A percentile compares a stretch with the other conserved stretches of the same genome.
Conservation (phyloP, 2,888 invertebrate genomes). For the Pasiphila rectangulata region DNA sequence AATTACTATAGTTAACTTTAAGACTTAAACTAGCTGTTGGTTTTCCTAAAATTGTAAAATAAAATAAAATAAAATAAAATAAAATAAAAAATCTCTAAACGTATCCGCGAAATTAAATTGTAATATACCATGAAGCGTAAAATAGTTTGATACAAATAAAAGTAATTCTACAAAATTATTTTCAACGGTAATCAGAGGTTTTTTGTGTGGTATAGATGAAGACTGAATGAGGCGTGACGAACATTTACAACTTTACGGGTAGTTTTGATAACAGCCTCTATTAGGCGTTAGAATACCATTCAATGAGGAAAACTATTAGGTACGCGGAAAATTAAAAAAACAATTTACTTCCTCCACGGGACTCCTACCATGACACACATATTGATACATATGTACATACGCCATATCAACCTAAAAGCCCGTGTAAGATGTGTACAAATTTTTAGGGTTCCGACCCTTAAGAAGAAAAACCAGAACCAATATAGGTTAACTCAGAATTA, state of each 20-base stretch:
- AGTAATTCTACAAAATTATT: constrained; percentile 27
- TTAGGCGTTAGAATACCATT: not conserved
- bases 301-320: too few species aligned
- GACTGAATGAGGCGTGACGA: constrained; percentile 14
- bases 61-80: constrained; percentile 11
- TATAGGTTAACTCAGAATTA: too few species aligned
- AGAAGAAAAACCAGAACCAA: too few species aligned
- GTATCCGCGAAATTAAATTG: constrained; percentile 28
- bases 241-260: constrained; percentile 15
- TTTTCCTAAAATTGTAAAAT: constrained; percentile 14
- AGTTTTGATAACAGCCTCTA: constrained; percentile 6
- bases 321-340: too few species aligned
- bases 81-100: constrained; percentile 27
- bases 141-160: constrained; percentile 32
- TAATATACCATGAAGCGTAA: constrained; percentile 36
- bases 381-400: too few species aligned
- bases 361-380: too few species aligned
- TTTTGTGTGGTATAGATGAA: constrained; percentile 14
- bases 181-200: constrained; percentile 27
- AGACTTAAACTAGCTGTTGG: too few species aligned
- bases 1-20: too few species aligned
- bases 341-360: too few species aligned
- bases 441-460: too few species aligned
- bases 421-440: too few species aligned
- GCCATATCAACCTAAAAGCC: too few species aligned